Percentiles rank a stretch among this genome's conserved stretches.
phyloP scores from a whole-genome alignment of 2,888 invertebrate species.

The Tyria jacobaeae region DNA sequence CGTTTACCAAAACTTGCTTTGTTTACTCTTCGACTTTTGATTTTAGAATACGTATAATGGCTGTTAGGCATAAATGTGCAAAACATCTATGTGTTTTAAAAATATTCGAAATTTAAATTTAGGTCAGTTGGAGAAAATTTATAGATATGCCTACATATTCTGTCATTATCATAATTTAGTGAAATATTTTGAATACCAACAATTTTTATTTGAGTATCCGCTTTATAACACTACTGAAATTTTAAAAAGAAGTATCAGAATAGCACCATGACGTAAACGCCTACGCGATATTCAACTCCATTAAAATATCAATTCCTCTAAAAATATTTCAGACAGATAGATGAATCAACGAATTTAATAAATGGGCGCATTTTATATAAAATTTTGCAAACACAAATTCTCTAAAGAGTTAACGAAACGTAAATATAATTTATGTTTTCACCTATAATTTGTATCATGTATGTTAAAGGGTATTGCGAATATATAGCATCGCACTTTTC shows the following conservation, averaged over 20 bases:
- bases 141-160: not conserved
- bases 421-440: too few species aligned
- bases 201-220: slow-evolving; percentile 45
- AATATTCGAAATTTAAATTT: not conserved
- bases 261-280: slow-evolving; percentile 11
- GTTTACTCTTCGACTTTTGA: slow-evolving; percentile 31
- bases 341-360: not conserved
- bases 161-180: not conserved
- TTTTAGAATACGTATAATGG: not conserved
- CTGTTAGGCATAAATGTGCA: not conserved
- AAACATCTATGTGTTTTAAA: not conserved
- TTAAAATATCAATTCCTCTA: slow-evolving; percentile 2
- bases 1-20: slow-evolving; percentile 43
- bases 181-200: slow-evolving; percentile 36
- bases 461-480: too few species aligned
- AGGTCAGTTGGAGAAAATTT: not conserved
- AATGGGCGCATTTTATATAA: not conserved
- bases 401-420: not conserved
- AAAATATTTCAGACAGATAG: not conserved
- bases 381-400: not conserved
- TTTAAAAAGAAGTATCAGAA: slow-evolving; percentile 10
- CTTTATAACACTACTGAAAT: slow-evolving; percentile 29
- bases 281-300: not conserved
- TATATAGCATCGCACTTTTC: too few species aligned
- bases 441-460: too few species aligned